Conservation (phyloP, 2,113 vertebrate species). For the Hylia prasina region DNA sequence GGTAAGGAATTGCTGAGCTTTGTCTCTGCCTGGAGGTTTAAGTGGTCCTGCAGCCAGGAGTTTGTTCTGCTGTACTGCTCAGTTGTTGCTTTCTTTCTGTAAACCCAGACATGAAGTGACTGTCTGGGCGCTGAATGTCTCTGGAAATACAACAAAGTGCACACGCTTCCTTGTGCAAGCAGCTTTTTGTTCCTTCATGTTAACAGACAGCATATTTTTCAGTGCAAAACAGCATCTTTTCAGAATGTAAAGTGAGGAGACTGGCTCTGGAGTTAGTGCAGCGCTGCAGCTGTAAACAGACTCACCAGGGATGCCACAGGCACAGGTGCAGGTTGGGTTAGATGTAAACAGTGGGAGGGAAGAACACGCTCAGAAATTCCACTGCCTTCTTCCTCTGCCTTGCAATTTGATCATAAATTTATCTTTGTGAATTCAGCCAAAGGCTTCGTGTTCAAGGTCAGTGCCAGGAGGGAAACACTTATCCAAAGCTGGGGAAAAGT, state of each 20-base stretch:
- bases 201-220: slow-evolving; percentile 41
- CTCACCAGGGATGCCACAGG: background rate
- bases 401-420: background rate
- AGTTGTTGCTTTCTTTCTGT: background rate
- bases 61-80: background rate
- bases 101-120: background rate
- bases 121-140: background rate
- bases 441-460: background rate
- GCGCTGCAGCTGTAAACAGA: background rate
- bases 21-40: background rate
- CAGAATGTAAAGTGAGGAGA: background rate
- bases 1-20: background rate
- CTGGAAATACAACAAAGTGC: background rate
- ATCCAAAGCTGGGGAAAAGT: background rate
- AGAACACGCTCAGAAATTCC: background rate
- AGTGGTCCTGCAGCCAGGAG: background rate
- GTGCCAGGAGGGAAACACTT: background rate
- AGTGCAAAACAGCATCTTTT: background rate
- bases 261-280: background rate
- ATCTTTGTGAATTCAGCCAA: background rate
- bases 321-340: background rate
- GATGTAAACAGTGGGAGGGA: background rate
- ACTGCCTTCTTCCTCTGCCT: background rate
- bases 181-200: background rate
- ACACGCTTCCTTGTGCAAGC: background rate